Percentiles rank a stretch among this genome's conserved stretches.
phyloP scores from a whole-genome alignment of 2,797 vertebrate genomes.

The Aphelocoma californica region DNA sequence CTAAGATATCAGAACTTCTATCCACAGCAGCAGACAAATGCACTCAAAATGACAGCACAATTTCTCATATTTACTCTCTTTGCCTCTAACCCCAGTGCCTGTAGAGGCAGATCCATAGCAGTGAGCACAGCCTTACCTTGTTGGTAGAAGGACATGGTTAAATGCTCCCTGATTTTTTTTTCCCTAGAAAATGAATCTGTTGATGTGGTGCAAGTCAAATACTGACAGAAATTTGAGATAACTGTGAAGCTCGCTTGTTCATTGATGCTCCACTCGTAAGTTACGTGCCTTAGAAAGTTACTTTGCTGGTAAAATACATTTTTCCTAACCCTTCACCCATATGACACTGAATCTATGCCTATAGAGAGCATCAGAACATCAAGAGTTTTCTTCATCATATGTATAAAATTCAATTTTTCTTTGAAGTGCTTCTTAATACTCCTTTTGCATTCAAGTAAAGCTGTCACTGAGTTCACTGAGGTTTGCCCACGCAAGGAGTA shows the following conservation, averaged over 20 bases:
- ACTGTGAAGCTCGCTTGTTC: not conserved
- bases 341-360: not conserved
- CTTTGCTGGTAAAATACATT: not conserved
- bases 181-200: not conserved
- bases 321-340: not conserved
- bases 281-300: not conserved
- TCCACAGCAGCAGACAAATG: not conserved
- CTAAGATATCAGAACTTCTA: not conserved
- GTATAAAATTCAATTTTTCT: not conserved
- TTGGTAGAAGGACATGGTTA: slow-evolving; percentile 30
- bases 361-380: not conserved
- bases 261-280: rapidly evolving
- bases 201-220: not conserved
- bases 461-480: slow-evolving; percentile 7
- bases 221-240: not conserved
- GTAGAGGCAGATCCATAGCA: slow-evolving; percentile 2
- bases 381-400: not conserved
- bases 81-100: not conserved
- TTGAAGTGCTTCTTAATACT: not conserved
- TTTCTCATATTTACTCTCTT: slow-evolving; percentile 16
- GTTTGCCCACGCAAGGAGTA: not conserved
- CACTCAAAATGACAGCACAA: not conserved
- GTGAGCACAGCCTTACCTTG: not conserved
- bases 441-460: not conserved
- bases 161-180: not conserved